Evolutionary conservation across 1,140 invertebrate species (phyloP), one percentile per base, ranked within the genome.

Genomic region (Halictus rubicundus): DNA sequence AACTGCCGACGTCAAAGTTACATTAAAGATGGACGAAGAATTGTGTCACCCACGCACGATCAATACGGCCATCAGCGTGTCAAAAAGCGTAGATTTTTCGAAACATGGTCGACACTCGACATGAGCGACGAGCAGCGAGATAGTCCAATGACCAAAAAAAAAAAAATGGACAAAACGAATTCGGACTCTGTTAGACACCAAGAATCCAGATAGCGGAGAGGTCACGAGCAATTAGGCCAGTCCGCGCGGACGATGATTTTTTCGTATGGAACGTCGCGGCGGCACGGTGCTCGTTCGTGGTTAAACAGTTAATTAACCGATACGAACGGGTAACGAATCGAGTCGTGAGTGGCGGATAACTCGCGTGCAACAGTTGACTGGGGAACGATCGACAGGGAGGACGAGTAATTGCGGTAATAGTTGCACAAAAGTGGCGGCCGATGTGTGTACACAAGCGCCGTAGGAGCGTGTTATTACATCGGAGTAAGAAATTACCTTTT

Each of bases 401-500:
- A 27, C 39, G 49, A 46, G 66, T 77, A 77, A 77, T 77, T 77
- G 74, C 39, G 54, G 39, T 77, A 77, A 77, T 77, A 70, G 74
- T 70, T 49, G 74, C 74, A 59, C 66, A 77, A 77, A 77, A 77
- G 74, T 77, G 74, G 74, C 74, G 57, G 57, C 19, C 74, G 25
- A 49, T 70, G 74, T 77, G 66, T 77, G 57, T 61, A 70, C 66
- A 77, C 66, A 77, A 57, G 5, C 32, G 32, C 49, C 19, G 19
- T 21, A 19, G 74, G 39, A 52, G 42, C 66, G 66, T 77, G 66
- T 70, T 77, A 77, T 77, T 77, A 77, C 74, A 68, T 32, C 10
- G 39, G 54, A 70, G 54, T 77, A 77, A 77, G 74, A 70, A 77
- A 77, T 77, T 70, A 70, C 66, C 66, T 77, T 77, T 77, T 61